Conservation (phyloP, 1,140 invertebrate genomes). For the Schmidtea mediterranea region DNA sequence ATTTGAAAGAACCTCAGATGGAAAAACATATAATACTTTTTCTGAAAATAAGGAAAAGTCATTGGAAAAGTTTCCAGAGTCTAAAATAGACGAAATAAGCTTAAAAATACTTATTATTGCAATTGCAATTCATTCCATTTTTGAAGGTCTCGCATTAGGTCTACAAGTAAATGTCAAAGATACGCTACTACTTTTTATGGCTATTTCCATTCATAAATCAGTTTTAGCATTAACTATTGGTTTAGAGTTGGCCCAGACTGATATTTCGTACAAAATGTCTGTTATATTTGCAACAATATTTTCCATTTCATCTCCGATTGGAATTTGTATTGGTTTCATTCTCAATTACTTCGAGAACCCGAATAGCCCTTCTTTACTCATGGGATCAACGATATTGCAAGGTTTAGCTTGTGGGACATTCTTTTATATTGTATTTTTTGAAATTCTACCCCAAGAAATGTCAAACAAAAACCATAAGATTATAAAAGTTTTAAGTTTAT, state of each 20-base stretch:
- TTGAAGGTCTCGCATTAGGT: conserved; percentile 55
- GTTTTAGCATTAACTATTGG: conserved; percentile 41
- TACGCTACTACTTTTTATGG: conserved; percentile 51
- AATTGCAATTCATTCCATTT: conserved; percentile 57
- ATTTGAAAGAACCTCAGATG: neutral
- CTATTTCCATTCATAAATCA: conserved; percentile 58
- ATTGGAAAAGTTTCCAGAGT: neutral
- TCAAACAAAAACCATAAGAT: neutral
- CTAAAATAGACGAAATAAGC: conserved; percentile 37
- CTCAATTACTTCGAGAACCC: neutral
- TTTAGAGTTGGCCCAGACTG: conserved; percentile 15
- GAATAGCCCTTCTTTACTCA: conserved; percentile 9
- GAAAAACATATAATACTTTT: neutral
- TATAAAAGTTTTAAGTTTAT: conserved; percentile 1
- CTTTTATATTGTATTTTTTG: conserved; percentile 28
- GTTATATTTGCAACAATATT: neutral
- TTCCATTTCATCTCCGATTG: neutral
- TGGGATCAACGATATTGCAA: conserved; percentile 29
- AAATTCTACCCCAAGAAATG: neutral
- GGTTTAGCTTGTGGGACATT: conserved; percentile 38
- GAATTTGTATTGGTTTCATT: neutral
- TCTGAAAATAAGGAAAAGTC: no score
- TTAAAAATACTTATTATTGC: conserved; percentile 44
- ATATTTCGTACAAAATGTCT: neutral
- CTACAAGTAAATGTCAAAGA: conserved; percentile 34